Percentiles rank a stretch among this genome's conserved stretches.
These are phyloP conservation scores for Periparus ater DNA, from an alignment of 2,797 vertebrate genomes.

Conservation along the genomic window DNA sequence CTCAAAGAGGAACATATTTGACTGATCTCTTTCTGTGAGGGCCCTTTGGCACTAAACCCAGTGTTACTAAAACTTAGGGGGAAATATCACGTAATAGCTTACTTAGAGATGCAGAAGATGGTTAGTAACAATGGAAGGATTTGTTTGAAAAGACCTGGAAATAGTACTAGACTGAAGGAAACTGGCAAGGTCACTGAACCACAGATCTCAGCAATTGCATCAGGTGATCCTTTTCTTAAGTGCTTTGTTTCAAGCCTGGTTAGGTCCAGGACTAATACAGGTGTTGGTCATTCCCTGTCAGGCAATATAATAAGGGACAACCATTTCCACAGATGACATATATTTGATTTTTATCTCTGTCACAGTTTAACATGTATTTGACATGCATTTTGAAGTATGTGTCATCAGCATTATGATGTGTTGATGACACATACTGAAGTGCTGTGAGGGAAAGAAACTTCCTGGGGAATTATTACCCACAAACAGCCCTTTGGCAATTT, in stretches of 20 bases:
- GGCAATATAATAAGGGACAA: neutral
- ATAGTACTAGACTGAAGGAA: neutral
- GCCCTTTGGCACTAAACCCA: neutral
- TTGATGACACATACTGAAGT: neutral
- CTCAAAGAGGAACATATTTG: neutral
- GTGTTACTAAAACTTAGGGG: neutral
- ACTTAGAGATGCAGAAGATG: neutral
- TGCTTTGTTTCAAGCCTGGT: neutral
- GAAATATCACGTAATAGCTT: neutral
- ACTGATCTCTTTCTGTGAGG: neutral
- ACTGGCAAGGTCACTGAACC: neutral
- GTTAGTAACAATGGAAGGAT: neutral
- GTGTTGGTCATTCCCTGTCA: neutral
- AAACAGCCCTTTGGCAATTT: neutral
- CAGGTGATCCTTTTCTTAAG: neutral
- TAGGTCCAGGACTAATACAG: neutral
- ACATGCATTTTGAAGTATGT: neutral
- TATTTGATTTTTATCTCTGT: neutral
- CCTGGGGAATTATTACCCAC: neutral
- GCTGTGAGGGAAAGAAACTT: neutral
- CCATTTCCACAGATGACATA: neutral
- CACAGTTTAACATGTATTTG: neutral
- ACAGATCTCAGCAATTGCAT: neutral
- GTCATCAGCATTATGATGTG: neutral
- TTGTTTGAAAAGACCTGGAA: conserved; percentile 4